Evolutionary conservation across 2,888 invertebrate species (phyloP).

Genomic region (Dinocampus coccinellae): DNA sequence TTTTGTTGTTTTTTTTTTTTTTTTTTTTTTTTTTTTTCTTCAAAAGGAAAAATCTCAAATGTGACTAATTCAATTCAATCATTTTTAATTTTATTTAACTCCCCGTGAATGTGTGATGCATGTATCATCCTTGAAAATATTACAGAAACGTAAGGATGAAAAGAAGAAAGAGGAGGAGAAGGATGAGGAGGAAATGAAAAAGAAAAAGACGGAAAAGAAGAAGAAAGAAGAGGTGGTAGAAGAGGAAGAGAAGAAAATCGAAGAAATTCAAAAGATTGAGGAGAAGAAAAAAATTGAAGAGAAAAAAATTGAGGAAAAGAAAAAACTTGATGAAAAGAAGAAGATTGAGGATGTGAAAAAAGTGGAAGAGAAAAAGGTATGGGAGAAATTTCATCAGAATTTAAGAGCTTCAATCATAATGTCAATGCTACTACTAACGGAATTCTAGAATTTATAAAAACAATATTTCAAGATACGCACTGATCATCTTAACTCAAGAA

Average conservation of each 20-base stretch:
- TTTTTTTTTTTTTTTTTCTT: too few species aligned
- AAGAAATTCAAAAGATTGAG: constrained; percentile 63
- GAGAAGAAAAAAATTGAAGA: constrained; percentile 55
- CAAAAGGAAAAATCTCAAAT: not conserved
- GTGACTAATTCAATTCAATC: not conserved
- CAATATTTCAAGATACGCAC: constrained; percentile 39
- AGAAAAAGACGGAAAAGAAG: constrained; percentile 45
- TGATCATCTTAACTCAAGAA: constrained; percentile 32
- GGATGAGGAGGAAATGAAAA: constrained; percentile 49
- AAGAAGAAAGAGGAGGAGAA: constrained; percentile 61
- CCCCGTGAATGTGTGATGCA: constrained; percentile 48
- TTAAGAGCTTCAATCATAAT: constrained; percentile 14
- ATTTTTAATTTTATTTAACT: not conserved
- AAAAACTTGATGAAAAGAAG: constrained; percentile 65
- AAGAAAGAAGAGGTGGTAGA: constrained; percentile 54
- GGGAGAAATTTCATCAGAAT: constrained; percentile 23
- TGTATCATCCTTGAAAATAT: constrained; percentile 46
- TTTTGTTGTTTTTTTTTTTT: too few species aligned
- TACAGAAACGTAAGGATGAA: constrained; percentile 67
- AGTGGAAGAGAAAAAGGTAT: constrained; percentile 57
- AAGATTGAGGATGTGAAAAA: constrained; percentile 67
- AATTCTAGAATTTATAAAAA: constrained; percentile 34
- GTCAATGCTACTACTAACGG: constrained; percentile 36
- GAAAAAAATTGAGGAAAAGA: constrained; percentile 56
- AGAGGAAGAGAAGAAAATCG: constrained; percentile 53